Percentiles rank a stretch among this genome's conserved stretches.
Evolutionary conservation across 2,113 vertebrate genomes (phyloP).

Genomic region (Psettodes erumei): DNA sequence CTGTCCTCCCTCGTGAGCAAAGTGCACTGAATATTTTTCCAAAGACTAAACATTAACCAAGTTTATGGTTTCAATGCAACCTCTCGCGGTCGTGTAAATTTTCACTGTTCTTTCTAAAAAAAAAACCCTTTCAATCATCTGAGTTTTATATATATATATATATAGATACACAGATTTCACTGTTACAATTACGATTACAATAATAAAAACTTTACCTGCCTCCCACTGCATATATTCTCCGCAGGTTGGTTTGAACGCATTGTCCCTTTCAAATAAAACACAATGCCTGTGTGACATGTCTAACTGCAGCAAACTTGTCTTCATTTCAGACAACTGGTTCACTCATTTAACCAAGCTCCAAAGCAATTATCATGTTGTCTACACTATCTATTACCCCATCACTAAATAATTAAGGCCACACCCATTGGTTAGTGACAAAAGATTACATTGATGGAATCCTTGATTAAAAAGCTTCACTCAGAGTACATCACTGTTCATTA

Average conservation of each 20-base stretch:
- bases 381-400: no score
- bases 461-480: slow-evolving; percentile 4
- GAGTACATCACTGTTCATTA: neutral
- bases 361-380: slow-evolving; percentile 7
- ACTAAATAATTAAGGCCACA: slow-evolving; percentile 19
- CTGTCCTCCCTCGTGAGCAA: neutral
- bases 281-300: neutral
- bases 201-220: neutral
- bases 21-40: neutral
- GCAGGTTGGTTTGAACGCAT: neutral
- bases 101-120: neutral
- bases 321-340: neutral
- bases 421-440: neutral
- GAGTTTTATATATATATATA: no score
- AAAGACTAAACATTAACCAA: no score
- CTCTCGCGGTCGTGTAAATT: no score
- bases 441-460: neutral
- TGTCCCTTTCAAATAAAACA: neutral
- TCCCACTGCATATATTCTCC: neutral
- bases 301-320: neutral
- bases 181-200: no score
- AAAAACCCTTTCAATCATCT: neutral
- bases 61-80: neutral
- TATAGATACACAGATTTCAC: neutral
- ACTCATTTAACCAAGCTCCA: neutral